These are phyloP conservation scores for Thalassarche chlororhynchos DNA, from an alignment of 2,113 vertebrate genomes.

Conservation along the genomic window DNA sequence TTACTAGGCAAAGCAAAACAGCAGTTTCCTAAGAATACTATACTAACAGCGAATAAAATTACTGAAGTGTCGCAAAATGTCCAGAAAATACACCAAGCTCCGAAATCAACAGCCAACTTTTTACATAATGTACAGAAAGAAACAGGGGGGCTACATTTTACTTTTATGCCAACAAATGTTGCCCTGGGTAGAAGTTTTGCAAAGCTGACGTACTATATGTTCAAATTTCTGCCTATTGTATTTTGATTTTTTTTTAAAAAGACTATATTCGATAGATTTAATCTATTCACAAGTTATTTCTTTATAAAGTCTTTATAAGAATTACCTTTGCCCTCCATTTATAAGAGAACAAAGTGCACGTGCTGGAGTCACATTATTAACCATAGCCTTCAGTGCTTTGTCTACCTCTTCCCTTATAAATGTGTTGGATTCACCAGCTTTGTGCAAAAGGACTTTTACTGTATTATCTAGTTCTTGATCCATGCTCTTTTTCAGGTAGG, in stretches of 20 bases:
- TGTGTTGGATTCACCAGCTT: constrained; percentile 89
- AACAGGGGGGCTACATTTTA: background rate
- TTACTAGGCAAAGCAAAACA: background rate
- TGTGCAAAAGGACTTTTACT: constrained; percentile 89
- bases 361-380: constrained; percentile 87
- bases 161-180: background rate
- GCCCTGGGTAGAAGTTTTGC: background rate
- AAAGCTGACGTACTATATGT: background rate
- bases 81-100: background rate
- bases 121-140: background rate
- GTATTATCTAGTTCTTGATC: constrained; percentile 92
- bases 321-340: constrained; percentile 88
- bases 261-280: background rate
- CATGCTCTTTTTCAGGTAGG: constrained; percentile 88
- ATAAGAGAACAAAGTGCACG: constrained; percentile 87
- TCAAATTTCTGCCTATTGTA: background rate
- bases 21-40: background rate
- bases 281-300: background rate
- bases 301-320: constrained; percentile 12
- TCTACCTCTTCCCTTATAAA: constrained; percentile 96
- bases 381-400: constrained; percentile 89
- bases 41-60: background rate
- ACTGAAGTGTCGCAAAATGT: background rate
- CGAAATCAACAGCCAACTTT: background rate
- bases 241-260: background rate